These are phyloP conservation scores for Ibycter americanus DNA, from an alignment of 2,797 vertebrate species.

Conservation along the genomic window DNA sequence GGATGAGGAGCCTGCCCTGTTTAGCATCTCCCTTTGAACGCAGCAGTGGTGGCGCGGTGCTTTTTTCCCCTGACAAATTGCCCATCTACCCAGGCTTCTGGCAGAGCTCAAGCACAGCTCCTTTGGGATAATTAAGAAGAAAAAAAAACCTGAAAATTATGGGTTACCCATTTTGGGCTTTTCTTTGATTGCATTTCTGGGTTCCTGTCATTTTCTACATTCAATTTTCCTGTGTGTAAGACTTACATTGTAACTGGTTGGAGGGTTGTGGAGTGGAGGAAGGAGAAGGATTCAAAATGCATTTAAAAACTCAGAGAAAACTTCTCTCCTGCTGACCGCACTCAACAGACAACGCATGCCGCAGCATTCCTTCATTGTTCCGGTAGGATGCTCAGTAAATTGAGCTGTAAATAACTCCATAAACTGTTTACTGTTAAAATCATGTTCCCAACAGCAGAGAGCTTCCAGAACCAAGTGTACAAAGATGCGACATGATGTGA, in stretches of 20 bases:
- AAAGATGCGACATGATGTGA: accelerated
- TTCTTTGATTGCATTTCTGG: not conserved
- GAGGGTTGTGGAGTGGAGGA: not conserved
- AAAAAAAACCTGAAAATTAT: not conserved
- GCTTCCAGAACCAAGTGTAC: accelerated
- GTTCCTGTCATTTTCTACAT: not conserved
- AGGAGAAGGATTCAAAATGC: not conserved
- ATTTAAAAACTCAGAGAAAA: not conserved
- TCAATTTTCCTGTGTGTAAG: not conserved
- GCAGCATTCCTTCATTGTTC: not conserved
- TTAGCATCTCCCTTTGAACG: not conserved
- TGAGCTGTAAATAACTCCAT: not conserved
- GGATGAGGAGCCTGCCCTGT: not conserved
- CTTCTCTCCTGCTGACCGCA: not conserved
- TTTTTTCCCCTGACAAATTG: not conserved
- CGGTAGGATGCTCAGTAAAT: not conserved
- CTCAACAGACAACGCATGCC: not conserved
- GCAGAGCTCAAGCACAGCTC: not conserved
- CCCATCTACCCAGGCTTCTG: not conserved
- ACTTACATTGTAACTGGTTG: not conserved
- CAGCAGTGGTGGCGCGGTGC: accelerated
- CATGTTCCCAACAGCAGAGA: not conserved
- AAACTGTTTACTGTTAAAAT: not conserved
- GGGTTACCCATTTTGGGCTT: not conserved
- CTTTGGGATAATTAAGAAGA: not conserved